A percentile compares a stretch with the other conserved stretches of the same genome.
Conservation (phyloP, 2,797 vertebrate species). For the Brachyalestes nurse region DNA sequence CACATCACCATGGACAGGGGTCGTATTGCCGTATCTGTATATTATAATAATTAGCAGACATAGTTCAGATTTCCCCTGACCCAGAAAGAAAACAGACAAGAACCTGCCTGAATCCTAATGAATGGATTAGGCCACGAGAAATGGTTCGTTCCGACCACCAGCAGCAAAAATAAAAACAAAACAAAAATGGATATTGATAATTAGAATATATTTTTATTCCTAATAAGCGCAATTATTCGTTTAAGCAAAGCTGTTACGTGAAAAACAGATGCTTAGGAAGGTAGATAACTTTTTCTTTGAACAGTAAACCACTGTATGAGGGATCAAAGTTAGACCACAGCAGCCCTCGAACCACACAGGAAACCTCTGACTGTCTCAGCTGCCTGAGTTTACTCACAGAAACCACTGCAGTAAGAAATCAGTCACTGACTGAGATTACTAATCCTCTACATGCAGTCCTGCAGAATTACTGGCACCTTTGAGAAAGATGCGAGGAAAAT, state of each 20-base stretch:
- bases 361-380: conserved; percentile 16
- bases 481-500: not conserved
- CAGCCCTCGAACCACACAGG: conserved; percentile 25
- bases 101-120: not conserved
- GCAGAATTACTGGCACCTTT: no score
- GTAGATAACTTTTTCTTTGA: not conserved
- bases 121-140: not conserved
- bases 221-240: no score
- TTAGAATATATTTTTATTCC: no score
- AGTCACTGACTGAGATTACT: not conserved
- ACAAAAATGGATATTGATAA: no score
- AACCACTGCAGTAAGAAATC: not conserved
- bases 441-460: not conserved
- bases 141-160: conserved; percentile 6
- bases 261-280: no score
- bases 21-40: not conserved
- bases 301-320: not conserved
- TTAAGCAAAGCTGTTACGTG: no score
- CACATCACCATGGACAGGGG: not conserved
- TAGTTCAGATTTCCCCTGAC: not conserved
- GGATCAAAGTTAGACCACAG: conserved; percentile 18
- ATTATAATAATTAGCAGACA: not conserved
- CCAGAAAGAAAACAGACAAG: not conserved
- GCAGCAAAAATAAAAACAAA: not conserved
- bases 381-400: not conserved